phyloP scores from a whole-genome alignment of 2,113 vertebrate species.

The Triplophysa dalaica region DNA sequence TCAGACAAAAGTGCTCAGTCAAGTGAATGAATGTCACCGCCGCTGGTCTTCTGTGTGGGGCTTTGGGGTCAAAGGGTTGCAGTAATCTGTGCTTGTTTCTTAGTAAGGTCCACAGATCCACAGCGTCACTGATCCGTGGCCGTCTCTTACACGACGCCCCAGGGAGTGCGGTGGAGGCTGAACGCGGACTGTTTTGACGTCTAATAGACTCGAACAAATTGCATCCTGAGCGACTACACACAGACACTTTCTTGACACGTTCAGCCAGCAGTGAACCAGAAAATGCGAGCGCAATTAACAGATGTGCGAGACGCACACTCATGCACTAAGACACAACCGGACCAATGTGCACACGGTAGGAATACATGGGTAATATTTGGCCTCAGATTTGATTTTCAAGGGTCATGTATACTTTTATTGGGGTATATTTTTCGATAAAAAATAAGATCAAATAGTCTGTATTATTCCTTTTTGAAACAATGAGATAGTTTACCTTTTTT shows the following conservation, averaged over 20 bases:
- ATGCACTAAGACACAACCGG: slow-evolving; percentile 19
- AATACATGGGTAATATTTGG: neutral
- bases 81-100: neutral
- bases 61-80: slow-evolving; percentile 21
- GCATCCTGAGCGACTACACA: slow-evolving; percentile 24
- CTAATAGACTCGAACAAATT: slow-evolving; percentile 40
- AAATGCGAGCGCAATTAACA: slow-evolving; percentile 35
- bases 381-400: neutral
- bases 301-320: slow-evolving; percentile 27
- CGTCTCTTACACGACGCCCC: slow-evolving; percentile 13
- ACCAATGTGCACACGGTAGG: neutral
- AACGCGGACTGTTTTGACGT: slow-evolving; percentile 28
- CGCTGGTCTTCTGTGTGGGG: slow-evolving; percentile 9
- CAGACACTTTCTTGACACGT: slow-evolving; percentile 33
- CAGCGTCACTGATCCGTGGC: slow-evolving; percentile 35
- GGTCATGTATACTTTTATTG: too few species aligned
- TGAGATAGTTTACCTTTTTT: too few species aligned
- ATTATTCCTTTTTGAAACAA: too few species aligned
- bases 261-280: slow-evolving; percentile 26
- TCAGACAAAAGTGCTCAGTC: neutral
- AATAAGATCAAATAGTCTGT: too few species aligned
- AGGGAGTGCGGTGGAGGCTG: neutral
- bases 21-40: neutral
- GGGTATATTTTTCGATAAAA: too few species aligned
- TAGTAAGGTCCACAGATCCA: neutral